phyloP scores from a whole-genome alignment of 1,140 invertebrate species.

The Bombus difficillimus region DNA sequence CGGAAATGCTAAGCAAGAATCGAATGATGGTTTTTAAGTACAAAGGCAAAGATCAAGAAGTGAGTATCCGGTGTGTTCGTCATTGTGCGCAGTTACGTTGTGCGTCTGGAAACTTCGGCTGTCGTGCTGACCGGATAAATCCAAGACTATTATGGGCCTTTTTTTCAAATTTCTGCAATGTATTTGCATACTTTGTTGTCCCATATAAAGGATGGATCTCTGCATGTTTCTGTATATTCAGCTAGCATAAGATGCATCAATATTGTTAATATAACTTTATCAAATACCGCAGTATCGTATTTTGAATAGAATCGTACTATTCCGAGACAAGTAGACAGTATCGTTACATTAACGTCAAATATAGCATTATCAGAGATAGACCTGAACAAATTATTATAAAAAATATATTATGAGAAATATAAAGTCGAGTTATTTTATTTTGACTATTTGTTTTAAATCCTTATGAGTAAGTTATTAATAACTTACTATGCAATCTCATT shows the following conservation, averaged over 20 bases:
- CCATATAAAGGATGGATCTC: background rate
- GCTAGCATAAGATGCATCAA: background rate
- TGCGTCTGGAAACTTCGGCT: slow-evolving; percentile 17
- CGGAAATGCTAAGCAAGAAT: slow-evolving; percentile 89
- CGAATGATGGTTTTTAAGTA: slow-evolving; percentile 97
- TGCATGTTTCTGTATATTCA: background rate
- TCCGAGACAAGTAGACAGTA: slow-evolving; percentile 12
- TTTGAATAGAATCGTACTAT: background rate
- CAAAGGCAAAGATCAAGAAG: slow-evolving; percentile 98
- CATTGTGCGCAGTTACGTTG: background rate
- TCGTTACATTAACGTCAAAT: slow-evolving; percentile 17
- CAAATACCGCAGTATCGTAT: background rate
- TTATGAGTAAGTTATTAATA: background rate
- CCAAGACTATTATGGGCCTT: slow-evolving; percentile 30
- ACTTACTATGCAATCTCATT: background rate
- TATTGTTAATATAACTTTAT: background rate
- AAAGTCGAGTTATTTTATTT: background rate
- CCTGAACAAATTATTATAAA: background rate
- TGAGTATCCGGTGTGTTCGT: slow-evolving; percentile 84
- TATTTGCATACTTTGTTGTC: slow-evolving; percentile 5
- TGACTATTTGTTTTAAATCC: too few species aligned
- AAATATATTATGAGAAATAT: background rate
- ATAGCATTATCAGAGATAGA: background rate
- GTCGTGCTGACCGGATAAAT: slow-evolving; percentile 23
- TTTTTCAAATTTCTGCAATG: slow-evolving; percentile 29